Evolutionary conservation across 1,140 invertebrate species (phyloP).

Genomic region (Anoplolepis gracilipes): DNA sequence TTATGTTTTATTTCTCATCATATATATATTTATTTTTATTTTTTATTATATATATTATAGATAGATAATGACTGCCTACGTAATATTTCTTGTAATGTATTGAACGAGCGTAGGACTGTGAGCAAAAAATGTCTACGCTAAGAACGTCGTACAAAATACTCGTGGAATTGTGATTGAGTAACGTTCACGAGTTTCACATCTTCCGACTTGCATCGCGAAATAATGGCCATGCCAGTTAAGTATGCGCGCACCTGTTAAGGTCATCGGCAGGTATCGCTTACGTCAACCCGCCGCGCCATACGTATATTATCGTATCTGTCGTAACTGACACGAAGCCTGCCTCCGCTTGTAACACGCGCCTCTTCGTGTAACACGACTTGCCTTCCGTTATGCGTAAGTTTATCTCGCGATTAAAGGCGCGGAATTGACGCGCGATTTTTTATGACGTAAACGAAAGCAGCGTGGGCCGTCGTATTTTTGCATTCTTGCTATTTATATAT

Average conservation of each 20-base stretch:
- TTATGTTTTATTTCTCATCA: not conserved
- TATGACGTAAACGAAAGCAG: conserved; percentile 1
- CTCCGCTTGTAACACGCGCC: not conserved
- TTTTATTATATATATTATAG: not conserved
- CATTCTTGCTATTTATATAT: conserved; percentile 10
- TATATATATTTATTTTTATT: conserved; percentile 9
- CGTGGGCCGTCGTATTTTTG: not conserved
- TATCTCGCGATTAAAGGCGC: not conserved
- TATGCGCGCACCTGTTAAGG: conserved; percentile 71
- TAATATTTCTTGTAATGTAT: too few relatives aligned
- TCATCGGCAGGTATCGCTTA: conserved; percentile 70
- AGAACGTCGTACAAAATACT: not conserved
- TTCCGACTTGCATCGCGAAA: conserved; percentile 65
- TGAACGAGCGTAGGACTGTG: not conserved
- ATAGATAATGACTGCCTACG: too few relatives aligned
- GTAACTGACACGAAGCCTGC: conserved; percentile 52
- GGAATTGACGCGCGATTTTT: conserved; percentile 33
- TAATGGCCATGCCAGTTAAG: conserved; percentile 61
- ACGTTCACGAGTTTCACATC: conserved; percentile 18
- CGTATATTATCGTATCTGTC: conserved; percentile 49
- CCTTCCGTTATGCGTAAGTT: conserved; percentile 7
- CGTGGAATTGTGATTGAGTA: conserved; percentile 61
- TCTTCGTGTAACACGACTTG: conserved; percentile 1
- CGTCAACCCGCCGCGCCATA: conserved; percentile 67
- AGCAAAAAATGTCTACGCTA: conserved; percentile 1